phyloP scores from a whole-genome alignment of 2,888 invertebrate species.

The Latheticus oryzae region DNA sequence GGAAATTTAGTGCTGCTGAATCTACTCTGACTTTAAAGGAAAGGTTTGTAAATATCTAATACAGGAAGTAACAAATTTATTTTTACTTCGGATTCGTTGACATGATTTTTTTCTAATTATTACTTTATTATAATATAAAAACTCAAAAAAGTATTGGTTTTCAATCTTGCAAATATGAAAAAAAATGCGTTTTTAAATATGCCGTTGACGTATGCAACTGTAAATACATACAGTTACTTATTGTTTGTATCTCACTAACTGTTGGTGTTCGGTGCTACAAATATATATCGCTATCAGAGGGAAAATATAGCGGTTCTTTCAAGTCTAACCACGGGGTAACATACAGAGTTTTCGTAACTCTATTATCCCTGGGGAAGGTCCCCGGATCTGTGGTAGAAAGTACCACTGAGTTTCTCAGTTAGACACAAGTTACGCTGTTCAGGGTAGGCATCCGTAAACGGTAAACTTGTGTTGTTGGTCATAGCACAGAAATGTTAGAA shows the following conservation, averaged over 20 bases:
- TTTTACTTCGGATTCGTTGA: no score
- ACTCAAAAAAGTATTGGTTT: no score
- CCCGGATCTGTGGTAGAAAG: constrained; percentile 69
- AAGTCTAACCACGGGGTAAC: constrained; percentile 65
- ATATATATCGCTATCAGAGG: no score
- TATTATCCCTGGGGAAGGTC: constrained; percentile 68
- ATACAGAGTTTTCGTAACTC: constrained; percentile 63
- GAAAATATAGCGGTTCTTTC: constrained; percentile 60
- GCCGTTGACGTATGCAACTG: no score
- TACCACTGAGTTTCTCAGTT: constrained; percentile 63
- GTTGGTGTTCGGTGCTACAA: no score
- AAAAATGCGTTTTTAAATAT: no score
- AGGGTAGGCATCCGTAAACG: constrained; percentile 57
- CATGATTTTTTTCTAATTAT: no score
- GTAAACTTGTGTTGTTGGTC: constrained; percentile 60
- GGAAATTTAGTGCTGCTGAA: constrained; percentile 54
- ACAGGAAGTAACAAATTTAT: no score
- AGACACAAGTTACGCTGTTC: constrained; percentile 59
- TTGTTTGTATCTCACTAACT: no score
- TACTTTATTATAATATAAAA: no score
- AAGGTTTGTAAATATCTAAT: constrained; percentile 46
- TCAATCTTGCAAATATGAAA: no score
- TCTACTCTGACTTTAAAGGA: constrained; percentile 48
- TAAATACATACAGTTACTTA: constrained; percentile 5
- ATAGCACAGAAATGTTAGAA: constrained; percentile 60